Percentiles rank a stretch among this genome's conserved stretches.
Evolutionary conservation across 2,113 vertebrate genomes (phyloP).

Genomic region (Ginglymostoma cirratum): DNA sequence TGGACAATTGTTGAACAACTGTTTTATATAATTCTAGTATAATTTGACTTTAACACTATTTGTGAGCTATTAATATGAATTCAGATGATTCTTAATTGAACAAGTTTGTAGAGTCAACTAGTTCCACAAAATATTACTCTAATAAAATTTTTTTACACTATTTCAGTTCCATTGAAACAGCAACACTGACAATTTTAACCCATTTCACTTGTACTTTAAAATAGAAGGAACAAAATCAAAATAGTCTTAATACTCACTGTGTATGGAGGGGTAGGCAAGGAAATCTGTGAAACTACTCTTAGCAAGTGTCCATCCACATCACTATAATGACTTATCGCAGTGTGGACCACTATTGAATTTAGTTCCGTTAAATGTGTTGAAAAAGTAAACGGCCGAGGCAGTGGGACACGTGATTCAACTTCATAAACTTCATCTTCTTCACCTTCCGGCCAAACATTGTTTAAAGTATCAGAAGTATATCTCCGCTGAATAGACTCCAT

Average conservation of each 20-base stretch:
- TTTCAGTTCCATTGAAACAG: background rate
- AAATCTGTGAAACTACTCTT: slow-evolving; percentile 90
- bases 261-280: slow-evolving; percentile 88
- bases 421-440: slow-evolving; percentile 80
- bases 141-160: background rate
- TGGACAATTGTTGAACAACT: background rate
- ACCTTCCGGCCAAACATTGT: slow-evolving; percentile 65
- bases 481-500: slow-evolving; percentile 85
- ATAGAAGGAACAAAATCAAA: background rate
- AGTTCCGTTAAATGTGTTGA: slow-evolving; percentile 67
- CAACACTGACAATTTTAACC: background rate
- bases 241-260: slow-evolving; percentile 74
- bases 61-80: background rate
- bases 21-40: background rate
- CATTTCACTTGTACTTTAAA: background rate
- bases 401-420: slow-evolving; percentile 84
- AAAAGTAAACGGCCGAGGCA: slow-evolving; percentile 80
- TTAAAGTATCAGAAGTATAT: slow-evolving; percentile 61
- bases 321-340: slow-evolving; percentile 77
- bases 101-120: background rate
- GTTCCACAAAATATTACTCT: background rate
- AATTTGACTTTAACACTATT: background rate
- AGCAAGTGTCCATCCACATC: slow-evolving; percentile 74
- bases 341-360: slow-evolving; percentile 84
- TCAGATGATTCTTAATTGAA: background rate